Percentiles rank a stretch among this genome's conserved stretches.
Conservation (phyloP, 2,888 invertebrate species). For the Syrista parreyssii region DNA sequence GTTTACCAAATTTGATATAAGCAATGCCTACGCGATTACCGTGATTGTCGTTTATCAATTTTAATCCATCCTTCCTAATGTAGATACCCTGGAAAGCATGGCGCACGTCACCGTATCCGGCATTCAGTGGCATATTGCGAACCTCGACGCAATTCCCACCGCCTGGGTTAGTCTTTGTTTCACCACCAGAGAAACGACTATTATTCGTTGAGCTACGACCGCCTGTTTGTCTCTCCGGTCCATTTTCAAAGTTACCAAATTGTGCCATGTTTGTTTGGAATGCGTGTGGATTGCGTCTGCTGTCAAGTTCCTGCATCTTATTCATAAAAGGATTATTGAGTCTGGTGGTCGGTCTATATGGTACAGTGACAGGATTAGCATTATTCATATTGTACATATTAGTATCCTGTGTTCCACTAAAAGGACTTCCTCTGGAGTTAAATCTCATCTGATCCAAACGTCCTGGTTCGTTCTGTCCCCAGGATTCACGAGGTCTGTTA, state of each 20-base stretch:
- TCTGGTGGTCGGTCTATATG: constrained; percentile 69
- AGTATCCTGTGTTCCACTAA: constrained; percentile 37
- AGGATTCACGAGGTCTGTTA: constrained; percentile 39
- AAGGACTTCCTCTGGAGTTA: constrained; percentile 42
- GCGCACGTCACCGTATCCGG: constrained; percentile 83
- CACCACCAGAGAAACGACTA: constrained; percentile 31
- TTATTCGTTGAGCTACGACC: constrained; percentile 34
- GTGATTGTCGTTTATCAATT: constrained; percentile 83
- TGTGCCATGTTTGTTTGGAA: constrained; percentile 58
- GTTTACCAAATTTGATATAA: constrained; percentile 80
- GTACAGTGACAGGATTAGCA: constrained; percentile 53
- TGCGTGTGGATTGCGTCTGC: constrained; percentile 72
- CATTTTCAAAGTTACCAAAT: constrained; percentile 35
- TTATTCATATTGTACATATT: constrained; percentile 13
- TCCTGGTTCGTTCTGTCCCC: constrained; percentile 38
- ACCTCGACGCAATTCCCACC: constrained; percentile 75
- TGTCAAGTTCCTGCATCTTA: constrained; percentile 65
- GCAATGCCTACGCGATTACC: constrained; percentile 85
- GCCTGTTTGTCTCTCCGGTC: constrained; percentile 43
- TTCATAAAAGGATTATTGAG: constrained; percentile 32
- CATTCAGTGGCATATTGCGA: constrained; percentile 78
- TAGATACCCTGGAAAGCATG: constrained; percentile 82
- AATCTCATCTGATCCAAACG: constrained; percentile 44
- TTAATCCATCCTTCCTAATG: constrained; percentile 86
- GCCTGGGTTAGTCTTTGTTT: constrained; percentile 7